Conservation (phyloP, 2,797 vertebrate genomes). For the Squalus acanthias region DNA sequence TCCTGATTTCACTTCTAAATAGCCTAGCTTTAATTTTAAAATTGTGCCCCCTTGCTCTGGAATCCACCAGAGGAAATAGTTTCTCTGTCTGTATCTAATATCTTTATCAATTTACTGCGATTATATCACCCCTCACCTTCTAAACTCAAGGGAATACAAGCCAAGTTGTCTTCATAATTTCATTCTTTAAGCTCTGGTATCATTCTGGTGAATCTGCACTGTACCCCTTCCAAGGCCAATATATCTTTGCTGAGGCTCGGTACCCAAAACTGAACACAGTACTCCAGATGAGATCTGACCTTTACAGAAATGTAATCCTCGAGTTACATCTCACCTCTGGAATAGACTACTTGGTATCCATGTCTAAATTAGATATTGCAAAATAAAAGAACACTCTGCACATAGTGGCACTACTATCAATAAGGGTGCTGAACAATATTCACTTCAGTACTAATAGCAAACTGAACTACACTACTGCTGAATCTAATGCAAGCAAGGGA, state of each 20-base stretch:
- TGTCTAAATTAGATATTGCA: not conserved
- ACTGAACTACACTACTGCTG: not conserved
- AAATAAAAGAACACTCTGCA: not conserved
- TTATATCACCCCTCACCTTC: not conserved
- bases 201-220: not conserved
- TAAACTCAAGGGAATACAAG: not conserved
- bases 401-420: not conserved
- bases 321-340: not conserved
- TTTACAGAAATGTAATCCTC: not conserved
- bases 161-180: not conserved
- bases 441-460: not conserved
- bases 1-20: not conserved
- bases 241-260: not conserved
- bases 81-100: not conserved
- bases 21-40: not conserved
- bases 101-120: not conserved
- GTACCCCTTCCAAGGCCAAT: not conserved
- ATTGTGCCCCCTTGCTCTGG: not conserved
- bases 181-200: not conserved
- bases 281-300: not conserved
- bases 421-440: no score
- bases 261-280: not conserved
- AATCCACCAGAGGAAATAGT: not conserved
- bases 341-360: not conserved
- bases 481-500: not conserved